phyloP scores from a whole-genome alignment of 2,888 invertebrate genomes.

The Polietes domitor region DNA sequence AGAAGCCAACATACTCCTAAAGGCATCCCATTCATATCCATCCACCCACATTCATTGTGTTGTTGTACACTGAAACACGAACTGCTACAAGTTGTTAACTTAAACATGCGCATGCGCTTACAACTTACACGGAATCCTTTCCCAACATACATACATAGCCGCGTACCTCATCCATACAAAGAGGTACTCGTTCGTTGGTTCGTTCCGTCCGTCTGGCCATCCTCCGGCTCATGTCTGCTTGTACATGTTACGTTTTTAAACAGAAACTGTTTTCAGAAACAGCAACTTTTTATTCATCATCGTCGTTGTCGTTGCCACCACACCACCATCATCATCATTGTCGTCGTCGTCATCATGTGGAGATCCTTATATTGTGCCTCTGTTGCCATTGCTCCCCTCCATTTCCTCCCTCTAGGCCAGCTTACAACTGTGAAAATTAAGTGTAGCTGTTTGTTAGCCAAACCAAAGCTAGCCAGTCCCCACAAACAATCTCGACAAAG shows the following conservation, averaged over 20 bases:
- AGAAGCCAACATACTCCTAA: constrained; percentile 4
- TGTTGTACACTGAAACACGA: constrained; percentile 62
- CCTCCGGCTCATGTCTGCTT: background rate
- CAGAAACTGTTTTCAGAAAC: constrained; percentile 55
- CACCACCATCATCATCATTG: background rate
- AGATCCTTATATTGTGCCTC: constrained; percentile 24
- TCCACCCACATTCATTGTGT: constrained; percentile 74
- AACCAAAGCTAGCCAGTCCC: background rate
- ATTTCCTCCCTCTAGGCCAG: too few species aligned
- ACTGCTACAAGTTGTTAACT: constrained; percentile 77
- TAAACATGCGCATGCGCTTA: constrained; percentile 76
- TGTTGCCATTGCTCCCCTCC: background rate
- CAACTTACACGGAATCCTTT: constrained; percentile 69
- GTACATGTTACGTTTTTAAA: constrained; percentile 56
- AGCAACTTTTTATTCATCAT: constrained; percentile 33
- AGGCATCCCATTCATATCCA: constrained; percentile 65
- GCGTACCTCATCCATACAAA: constrained; percentile 40
- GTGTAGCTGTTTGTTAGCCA: constrained; percentile 40
- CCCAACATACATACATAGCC: constrained; percentile 48
- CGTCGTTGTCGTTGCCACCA: background rate
- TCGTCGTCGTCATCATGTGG: background rate
- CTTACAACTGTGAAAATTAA: constrained; percentile 63
- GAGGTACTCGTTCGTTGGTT: constrained; percentile 3
- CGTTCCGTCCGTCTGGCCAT: background rate
- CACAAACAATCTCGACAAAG: background rate